Evolutionary conservation across 2,888 invertebrate genomes (phyloP).

Genomic region (Sarcophaga rosellei): DNA sequence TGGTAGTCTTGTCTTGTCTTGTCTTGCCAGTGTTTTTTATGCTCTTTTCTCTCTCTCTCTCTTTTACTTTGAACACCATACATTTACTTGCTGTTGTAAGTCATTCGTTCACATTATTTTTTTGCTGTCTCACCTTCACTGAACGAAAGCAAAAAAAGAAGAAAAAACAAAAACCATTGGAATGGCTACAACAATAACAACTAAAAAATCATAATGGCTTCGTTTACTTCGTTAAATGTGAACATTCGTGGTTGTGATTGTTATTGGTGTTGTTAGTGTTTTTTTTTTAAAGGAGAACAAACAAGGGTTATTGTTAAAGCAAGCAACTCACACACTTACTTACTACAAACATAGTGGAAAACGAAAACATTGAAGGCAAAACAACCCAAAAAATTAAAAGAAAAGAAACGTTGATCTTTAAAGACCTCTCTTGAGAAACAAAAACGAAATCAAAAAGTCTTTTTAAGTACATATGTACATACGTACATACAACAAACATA

Average conservation of each 20-base stretch:
- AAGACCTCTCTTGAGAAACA: conserved; percentile 53
- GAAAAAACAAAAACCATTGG: not conserved
- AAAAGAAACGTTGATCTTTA: conserved; percentile 53
- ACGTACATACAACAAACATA: not conserved
- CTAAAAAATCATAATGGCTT: not conserved
- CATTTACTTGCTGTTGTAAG: conserved; percentile 19
- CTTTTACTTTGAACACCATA: not conserved
- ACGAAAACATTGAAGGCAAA: not conserved
- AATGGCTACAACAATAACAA: not conserved
- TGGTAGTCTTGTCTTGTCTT: conserved; percentile 49
- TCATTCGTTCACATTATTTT: conserved; percentile 38
- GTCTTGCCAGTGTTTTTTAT: conserved; percentile 34
- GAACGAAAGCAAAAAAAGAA: not conserved
- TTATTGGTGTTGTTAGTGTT: not conserved
- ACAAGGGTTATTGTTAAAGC: conserved; percentile 53
- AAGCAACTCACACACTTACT: not conserved
- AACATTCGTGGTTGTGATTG: too few species aligned
- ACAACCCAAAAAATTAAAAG: not conserved
- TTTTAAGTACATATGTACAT: conserved; percentile 14
- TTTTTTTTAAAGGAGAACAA: conserved; percentile 24
- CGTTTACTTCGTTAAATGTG: not conserved
- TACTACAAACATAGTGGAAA: too few species aligned
- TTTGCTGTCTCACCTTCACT: conserved; percentile 66
- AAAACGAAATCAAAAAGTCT: conserved; percentile 60
- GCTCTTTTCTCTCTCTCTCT: conserved; percentile 30